A percentile compares a stretch with the other conserved stretches of the same genome.
Evolutionary conservation across 1,140 invertebrate species (phyloP).

Genomic region (Dendroctonus valens): DNA sequence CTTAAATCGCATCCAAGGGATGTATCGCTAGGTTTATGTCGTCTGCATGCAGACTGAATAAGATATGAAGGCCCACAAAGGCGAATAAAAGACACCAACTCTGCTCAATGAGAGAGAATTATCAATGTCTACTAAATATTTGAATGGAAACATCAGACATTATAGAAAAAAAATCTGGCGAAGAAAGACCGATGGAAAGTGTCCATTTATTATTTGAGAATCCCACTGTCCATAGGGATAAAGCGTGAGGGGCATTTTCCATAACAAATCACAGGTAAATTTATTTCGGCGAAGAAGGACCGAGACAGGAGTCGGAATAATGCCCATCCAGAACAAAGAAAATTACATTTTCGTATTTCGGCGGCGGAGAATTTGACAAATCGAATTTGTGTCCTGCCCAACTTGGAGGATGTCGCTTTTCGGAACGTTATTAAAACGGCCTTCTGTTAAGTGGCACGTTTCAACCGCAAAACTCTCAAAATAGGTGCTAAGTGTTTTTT

Average conservation of each 20-base stretch:
- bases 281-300: slow-evolving; percentile 9
- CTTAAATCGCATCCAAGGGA: no score
- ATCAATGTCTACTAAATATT: no score
- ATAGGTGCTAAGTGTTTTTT: no score
- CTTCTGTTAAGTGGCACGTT: not conserved
- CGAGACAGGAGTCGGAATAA: slow-evolving; percentile 10
- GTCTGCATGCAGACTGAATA: no score
- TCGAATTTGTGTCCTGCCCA: slow-evolving; percentile 9
- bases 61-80: no score
- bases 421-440: not conserved
- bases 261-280: slow-evolving; percentile 21
- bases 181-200: no score
- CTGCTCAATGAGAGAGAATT: no score
- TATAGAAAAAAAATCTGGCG: not conserved
- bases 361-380: slow-evolving; percentile 8
- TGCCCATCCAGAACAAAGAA: slow-evolving; percentile 18
- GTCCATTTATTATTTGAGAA: slow-evolving; percentile 6
- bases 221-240: not conserved
- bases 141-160: no score
- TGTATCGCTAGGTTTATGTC: no score
- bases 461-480: no score
- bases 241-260: slow-evolving; percentile 6
- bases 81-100: no score
- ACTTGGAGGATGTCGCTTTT: not conserved
- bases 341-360: slow-evolving; percentile 20